Percentiles rank a stretch among this genome's conserved stretches.
phyloP scores from a whole-genome alignment of 1,140 invertebrate genomes.

The Mylabris phalerata region DNA sequence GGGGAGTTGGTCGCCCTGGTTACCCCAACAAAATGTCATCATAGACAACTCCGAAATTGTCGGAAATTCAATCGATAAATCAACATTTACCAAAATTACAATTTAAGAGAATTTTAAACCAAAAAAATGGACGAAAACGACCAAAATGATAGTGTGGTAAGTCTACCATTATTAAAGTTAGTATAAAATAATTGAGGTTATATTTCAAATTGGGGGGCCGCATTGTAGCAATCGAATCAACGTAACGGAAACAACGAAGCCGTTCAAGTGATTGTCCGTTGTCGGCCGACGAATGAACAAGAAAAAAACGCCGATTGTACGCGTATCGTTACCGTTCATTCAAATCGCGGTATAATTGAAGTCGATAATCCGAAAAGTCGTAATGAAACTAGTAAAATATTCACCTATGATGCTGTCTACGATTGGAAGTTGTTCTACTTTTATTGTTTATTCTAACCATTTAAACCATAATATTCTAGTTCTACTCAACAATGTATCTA shows the following conservation, averaged over 20 bases:
- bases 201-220: no score
- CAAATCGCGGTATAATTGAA: constrained; percentile 59
- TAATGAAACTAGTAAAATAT: constrained; percentile 61
- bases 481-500: constrained; percentile 90
- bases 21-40: no score
- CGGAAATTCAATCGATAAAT: no score
- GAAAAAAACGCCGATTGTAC: constrained; percentile 67
- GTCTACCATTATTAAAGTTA: no score
- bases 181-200: no score
- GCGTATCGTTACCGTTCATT: constrained; percentile 60
- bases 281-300: constrained; percentile 79
- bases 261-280: constrained; percentile 85
- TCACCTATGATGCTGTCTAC: constrained; percentile 93
- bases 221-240: no score
- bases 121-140: no score
- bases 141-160: no score
- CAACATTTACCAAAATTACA: no score
- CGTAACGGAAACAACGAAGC: constrained; percentile 52
- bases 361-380: constrained; percentile 54
- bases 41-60: no score
- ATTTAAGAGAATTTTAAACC: no score
- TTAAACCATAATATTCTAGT: constrained; percentile 39
- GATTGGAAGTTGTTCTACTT: constrained; percentile 54
- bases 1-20: no score
- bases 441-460: neutral